phyloP scores from a whole-genome alignment of 2,888 invertebrate species.

The Nomada lathburiana region DNA sequence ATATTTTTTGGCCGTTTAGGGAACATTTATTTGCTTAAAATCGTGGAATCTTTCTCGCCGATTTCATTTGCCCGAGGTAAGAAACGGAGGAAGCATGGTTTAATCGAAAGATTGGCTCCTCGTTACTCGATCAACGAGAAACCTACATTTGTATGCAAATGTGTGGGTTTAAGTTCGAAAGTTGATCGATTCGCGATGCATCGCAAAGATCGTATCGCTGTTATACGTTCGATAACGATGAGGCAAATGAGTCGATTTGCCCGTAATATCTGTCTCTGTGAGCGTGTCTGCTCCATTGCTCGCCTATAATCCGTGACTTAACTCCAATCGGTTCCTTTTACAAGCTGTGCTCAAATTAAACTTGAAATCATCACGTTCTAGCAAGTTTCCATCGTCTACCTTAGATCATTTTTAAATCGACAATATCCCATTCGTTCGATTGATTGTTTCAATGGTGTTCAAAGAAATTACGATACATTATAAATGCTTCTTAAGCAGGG shows the following conservation, averaged over 20 bases:
- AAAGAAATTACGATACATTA: background rate
- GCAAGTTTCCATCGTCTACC: constrained; percentile 3
- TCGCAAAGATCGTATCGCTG: constrained; percentile 36
- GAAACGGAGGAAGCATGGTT: background rate
- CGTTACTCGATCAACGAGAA: background rate
- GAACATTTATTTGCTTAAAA: too few species aligned
- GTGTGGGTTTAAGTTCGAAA: background rate
- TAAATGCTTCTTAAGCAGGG: too few species aligned
- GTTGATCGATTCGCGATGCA: constrained; percentile 42
- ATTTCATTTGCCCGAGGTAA: background rate
- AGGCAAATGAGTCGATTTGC: constrained; percentile 24
- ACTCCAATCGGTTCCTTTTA: constrained; percentile 4
- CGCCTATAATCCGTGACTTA: constrained; percentile 7
- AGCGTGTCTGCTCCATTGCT: constrained; percentile 12
- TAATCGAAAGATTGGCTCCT: background rate
- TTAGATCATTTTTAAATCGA: background rate
- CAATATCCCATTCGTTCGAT: background rate
- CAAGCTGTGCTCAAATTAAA: background rate
- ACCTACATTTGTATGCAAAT: background rate
- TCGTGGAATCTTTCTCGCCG: too few species aligned
- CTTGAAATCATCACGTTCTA: background rate
- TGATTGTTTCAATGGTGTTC: background rate
- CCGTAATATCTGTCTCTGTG: constrained; percentile 30
- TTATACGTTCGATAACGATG: constrained; percentile 31
- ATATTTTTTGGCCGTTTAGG: too few species aligned